Conservation (phyloP, 1,140 invertebrate species). For the Kradibia gibbosae region DNA sequence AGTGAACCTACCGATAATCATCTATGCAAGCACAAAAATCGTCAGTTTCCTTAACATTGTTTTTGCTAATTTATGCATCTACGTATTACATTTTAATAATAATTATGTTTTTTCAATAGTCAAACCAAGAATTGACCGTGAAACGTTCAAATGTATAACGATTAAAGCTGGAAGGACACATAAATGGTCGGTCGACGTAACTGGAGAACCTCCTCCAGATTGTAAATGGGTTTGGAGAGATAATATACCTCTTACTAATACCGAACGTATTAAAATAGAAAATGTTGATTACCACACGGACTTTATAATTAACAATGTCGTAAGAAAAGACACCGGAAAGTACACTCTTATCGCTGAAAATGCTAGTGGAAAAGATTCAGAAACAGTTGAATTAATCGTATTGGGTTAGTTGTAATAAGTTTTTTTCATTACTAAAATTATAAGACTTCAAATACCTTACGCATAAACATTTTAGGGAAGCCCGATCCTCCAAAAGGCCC, state of each 20-base stretch:
- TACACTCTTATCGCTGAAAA: conserved; percentile 94
- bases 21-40: conserved; percentile 92
- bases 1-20: conserved; percentile 94
- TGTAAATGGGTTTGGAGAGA: conserved; percentile 91
- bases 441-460: background rate
- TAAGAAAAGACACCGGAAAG: conserved; percentile 91
- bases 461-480: conserved; percentile 72
- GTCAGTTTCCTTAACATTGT: conserved; percentile 78
- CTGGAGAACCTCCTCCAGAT: conserved; percentile 90
- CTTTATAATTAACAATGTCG: conserved; percentile 86
- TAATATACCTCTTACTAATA: conserved; percentile 84
- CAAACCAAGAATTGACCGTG: conserved; percentile 93
- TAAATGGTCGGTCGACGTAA: conserved; percentile 93
- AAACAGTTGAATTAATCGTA: conserved; percentile 93
- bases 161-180: conserved; percentile 92
- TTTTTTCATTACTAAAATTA: conserved; percentile 9
- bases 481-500: conserved; percentile 91
- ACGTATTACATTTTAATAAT: background rate
- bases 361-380: conserved; percentile 89
- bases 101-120: conserved; percentile 74
- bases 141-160: conserved; percentile 87
- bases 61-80: background rate
- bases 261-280: conserved; percentile 90
- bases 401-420: conserved; percentile 76
- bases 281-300: conserved; percentile 94